phyloP scores from a whole-genome alignment of 2,888 invertebrate species.

The Capitulum mitella region DNA sequence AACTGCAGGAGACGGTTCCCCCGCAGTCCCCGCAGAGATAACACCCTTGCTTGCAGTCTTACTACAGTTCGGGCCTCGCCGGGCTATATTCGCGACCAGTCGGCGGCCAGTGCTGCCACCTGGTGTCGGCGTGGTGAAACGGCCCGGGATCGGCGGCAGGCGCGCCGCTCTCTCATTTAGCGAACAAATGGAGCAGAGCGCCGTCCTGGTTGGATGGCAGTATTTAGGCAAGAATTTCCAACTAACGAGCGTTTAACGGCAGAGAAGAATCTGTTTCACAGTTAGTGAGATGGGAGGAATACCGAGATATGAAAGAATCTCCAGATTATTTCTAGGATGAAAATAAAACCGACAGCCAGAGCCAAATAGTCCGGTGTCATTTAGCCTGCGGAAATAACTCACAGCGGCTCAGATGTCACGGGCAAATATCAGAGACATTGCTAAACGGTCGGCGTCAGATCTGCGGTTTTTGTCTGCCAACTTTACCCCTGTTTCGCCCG shows the following conservation, averaged over 20 bases:
- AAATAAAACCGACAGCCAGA: background rate
- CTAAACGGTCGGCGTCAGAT: too few species aligned
- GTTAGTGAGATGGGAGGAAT: slow-evolving; percentile 18
- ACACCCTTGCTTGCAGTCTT: too few species aligned
- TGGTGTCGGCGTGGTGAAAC: background rate
- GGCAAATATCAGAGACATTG: background rate
- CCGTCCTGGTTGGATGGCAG: slow-evolving; percentile 11
- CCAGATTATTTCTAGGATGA: background rate
- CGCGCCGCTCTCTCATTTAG: slow-evolving; percentile 8
- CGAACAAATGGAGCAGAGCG: slow-evolving; percentile 5
- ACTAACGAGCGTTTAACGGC: slow-evolving; percentile 21
- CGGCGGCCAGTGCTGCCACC: background rate
- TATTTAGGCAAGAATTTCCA: slow-evolving; percentile 15
- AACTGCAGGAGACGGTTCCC: too few species aligned
- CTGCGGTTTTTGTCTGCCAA: too few species aligned
- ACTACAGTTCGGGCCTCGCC: too few species aligned
- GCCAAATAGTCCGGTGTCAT: background rate
- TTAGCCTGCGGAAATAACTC: background rate
- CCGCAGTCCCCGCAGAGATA: too few species aligned
- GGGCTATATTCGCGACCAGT: too few species aligned
- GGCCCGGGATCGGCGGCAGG: background rate
- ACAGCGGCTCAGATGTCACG: background rate
- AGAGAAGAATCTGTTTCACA: slow-evolving; percentile 20
- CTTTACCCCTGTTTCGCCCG: too few species aligned
- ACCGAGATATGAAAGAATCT: slow-evolving; percentile 7